phyloP scores from a whole-genome alignment of 2,113 vertebrate species.

The Solea senegalensis region DNA sequence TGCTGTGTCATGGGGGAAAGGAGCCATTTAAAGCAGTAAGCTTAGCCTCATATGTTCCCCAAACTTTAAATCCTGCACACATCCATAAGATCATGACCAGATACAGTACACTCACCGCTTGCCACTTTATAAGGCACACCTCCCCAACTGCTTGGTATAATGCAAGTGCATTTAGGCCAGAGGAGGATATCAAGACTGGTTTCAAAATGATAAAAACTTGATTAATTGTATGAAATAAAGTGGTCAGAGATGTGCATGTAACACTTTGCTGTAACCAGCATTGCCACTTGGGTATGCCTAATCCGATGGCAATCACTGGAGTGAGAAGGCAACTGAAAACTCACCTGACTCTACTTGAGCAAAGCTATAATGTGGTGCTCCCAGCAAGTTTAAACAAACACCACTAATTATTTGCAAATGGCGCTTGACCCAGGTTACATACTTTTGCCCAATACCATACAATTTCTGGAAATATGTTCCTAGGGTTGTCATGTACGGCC shows the following conservation, averaged over 20 bases:
- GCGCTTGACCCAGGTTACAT: conserved; percentile 48
- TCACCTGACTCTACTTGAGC: conserved; percentile 42
- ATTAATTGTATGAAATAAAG: no score
- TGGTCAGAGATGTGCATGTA: no score
- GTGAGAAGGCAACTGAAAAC: conserved; percentile 27
- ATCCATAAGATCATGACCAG: conserved; percentile 50
- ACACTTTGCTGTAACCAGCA: no score
- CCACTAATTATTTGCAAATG: conserved; percentile 66
- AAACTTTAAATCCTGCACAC: conserved; percentile 48
- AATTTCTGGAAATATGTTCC: conserved; percentile 36
- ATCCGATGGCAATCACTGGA: conserved; percentile 12
- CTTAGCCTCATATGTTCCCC: conserved; percentile 36
- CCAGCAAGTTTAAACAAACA: conserved; percentile 62
- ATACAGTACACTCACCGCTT: no score
- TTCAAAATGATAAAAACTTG: no score
- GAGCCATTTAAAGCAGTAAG: conserved; percentile 45
- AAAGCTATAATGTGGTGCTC: conserved; percentile 54
- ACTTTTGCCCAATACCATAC: conserved; percentile 37
- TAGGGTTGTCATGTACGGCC: conserved; percentile 22
- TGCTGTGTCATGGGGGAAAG: conserved; percentile 42
- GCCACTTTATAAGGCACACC: no score
- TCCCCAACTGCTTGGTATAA: no score
- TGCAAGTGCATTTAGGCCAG: no score
- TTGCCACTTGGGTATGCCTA: no score
- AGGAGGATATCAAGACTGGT: no score